Base-by-base conservation (phyloP, 1,140 invertebrate genomes). In the Chlorops oryzae region DNA sequence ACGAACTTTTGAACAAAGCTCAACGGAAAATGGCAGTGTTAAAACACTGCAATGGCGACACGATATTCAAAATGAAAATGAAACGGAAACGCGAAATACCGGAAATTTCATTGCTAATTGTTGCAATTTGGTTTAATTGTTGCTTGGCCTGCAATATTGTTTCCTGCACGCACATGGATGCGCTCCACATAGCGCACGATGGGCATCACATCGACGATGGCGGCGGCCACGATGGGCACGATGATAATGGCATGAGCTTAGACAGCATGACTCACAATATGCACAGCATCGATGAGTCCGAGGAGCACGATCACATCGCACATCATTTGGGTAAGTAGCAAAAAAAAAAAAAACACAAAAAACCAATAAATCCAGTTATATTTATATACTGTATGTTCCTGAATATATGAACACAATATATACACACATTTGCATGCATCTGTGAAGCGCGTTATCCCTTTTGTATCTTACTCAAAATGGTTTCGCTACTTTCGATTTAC, bases 31-130 rank as follows among this genome's bases (percentile, higher is more conserved):
- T 20, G 25, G 32, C 9, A 44, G 32, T 5, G 23, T n/a, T 23
- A 37, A 47, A 37, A 22, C 22, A 45, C 22, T 13, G 12, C 55
- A 52, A 41, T 50, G 46, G 20, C 55, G 38, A 34, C 35, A 49
- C 32, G n/a, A n/a, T 48, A 38, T 44, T 34, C 42, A 54, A 34
- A 54, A 58, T 57, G 55, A 62, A 63, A 64, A 50, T 59, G 59
- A 63, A 63, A 47, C 65, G 65, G 59, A 65, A 63, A 57, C 59
- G 61, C 56, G 56, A 65, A 67, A 56, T 63, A 63, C 61, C 65
- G 65, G 65, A 68, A 68, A 63, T 68, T 65, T 65, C 61, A 56
- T 63, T 59, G 61, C 65, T 68, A 68, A 68, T 68, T 68, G 65
- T 59, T 55, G 65, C 52, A 55, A 62, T 54, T 58, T 59, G 55